These are phyloP conservation scores for Hydra vulgaris DNA, from an alignment of 30 jellyfish, hydroid and myxozoan species.

Conservation along the genomic window DNA sequence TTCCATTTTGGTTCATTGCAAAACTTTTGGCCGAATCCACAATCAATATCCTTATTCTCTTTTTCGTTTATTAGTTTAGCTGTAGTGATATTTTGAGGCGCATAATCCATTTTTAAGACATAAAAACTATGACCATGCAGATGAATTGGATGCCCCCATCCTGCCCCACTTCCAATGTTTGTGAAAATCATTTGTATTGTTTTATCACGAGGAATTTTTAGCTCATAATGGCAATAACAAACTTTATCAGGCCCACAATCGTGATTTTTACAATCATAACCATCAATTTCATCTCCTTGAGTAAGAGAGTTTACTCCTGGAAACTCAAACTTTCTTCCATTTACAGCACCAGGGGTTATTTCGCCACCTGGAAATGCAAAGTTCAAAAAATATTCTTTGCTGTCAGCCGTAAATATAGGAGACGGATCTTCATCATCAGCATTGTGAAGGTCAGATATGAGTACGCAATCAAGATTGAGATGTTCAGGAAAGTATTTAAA, in stretches of 20 bases:
- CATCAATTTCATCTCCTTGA: constrained; percentile 67
- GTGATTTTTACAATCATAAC: constrained; percentile 58
- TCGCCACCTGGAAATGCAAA: constrained; percentile 75
- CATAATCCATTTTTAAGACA: constrained; percentile 67
- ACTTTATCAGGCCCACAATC: constrained; percentile 85
- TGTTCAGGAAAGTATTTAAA: constrained; percentile 57
- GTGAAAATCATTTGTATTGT: constrained; percentile 83
- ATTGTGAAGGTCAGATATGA: constrained; percentile 42
- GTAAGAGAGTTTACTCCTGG: constrained; percentile 83
- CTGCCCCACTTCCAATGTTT: constrained; percentile 76
- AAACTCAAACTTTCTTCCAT: constrained; percentile 65
- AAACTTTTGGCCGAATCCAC: constrained; percentile 69
- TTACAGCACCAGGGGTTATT: constrained; percentile 86
- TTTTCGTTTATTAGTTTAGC: constrained; percentile 42
- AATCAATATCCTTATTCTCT: constrained; percentile 39
- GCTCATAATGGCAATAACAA: constrained; percentile 62
- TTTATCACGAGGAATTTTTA: constrained; percentile 54
- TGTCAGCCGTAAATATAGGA: constrained; percentile 45
- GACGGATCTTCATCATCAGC: constrained; percentile 50
- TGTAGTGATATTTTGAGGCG: constrained; percentile 56
- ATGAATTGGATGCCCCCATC: constrained; percentile 88
- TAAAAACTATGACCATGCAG: constrained; percentile 86
- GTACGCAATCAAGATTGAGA: constrained; percentile 28
- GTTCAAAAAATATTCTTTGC: constrained; percentile 60
- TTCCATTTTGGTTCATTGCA: constrained; percentile 77